These are phyloP conservation scores for Tipula helvola DNA, from an alignment of 2,888 invertebrate genomes.

Conservation along the genomic window DNA sequence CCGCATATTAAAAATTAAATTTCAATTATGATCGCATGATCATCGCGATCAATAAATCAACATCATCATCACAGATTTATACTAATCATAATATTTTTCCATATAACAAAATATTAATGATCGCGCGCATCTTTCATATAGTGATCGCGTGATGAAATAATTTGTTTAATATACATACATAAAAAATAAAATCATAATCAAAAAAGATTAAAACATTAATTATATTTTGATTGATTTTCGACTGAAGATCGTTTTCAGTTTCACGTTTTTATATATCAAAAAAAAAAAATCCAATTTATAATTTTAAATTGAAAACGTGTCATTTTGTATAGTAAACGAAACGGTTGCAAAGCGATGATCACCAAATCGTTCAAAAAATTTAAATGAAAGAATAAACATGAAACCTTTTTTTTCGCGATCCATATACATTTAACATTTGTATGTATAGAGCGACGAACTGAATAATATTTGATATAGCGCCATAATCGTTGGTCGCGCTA, in stretches of 20 bases:
- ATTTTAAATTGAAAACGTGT: background rate
- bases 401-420: background rate
- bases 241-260: background rate
- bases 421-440: background rate
- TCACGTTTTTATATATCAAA: background rate
- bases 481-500: background rate
- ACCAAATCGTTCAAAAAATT: background rate
- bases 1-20: background rate
- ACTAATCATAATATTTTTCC: background rate
- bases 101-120: background rate
- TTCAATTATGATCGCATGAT: slow-evolving; percentile 4
- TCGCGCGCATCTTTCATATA: background rate
- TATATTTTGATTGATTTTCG: background rate
- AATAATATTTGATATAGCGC: background rate
- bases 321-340: background rate
- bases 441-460: background rate
- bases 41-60: background rate
- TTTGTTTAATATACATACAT: background rate
- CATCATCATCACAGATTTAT: background rate
- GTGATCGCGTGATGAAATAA: slow-evolving; percentile 4
- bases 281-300: background rate
- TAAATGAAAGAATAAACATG: background rate
- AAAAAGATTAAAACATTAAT: background rate
- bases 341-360: background rate
- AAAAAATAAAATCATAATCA: background rate